phyloP scores from a whole-genome alignment of 2,113 vertebrate species.

The Clarias batrachus region DNA sequence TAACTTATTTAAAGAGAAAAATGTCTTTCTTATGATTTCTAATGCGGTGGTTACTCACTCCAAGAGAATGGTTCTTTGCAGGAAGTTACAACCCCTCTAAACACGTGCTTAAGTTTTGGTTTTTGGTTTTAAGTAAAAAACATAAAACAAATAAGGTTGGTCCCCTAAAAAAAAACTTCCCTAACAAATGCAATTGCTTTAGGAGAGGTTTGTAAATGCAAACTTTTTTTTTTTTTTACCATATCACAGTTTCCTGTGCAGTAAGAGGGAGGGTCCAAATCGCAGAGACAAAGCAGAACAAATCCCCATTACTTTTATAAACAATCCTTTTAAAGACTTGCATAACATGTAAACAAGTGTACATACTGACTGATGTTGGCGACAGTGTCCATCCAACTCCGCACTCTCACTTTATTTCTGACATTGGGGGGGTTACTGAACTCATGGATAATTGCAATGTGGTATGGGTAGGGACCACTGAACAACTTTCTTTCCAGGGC shows the following conservation, averaged over 20 bases:
- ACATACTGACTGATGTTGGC: slow-evolving; percentile 98
- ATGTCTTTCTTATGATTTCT: too few species aligned
- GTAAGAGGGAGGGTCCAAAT: neutral
- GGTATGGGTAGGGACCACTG: slow-evolving; percentile 94
- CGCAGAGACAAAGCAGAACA: neutral
- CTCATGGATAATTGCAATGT: slow-evolving; percentile 94
- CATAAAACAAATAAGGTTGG: neutral
- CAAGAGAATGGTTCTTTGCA: too few species aligned
- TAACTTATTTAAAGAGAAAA: too few species aligned
- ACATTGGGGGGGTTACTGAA: slow-evolving; percentile 98
- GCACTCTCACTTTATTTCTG: slow-evolving; percentile 94
- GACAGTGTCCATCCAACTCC: slow-evolving; percentile 99
- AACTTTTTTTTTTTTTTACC: neutral
- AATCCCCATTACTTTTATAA: neutral
- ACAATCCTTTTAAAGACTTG: neutral
- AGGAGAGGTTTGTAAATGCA: neutral
- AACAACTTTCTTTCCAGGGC: slow-evolving; percentile 91
- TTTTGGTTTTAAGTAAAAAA: neutral
- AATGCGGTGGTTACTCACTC: too few species aligned
- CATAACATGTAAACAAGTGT: slow-evolving; percentile 14
- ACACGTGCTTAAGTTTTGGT: too few species aligned
- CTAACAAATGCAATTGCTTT: neutral
- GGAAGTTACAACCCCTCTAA: too few species aligned
- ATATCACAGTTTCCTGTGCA: neutral
- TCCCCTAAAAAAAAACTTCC: neutral